Conservation (phyloP, 2,797 vertebrate species). For the Semaprochilodus insignis region DNA sequence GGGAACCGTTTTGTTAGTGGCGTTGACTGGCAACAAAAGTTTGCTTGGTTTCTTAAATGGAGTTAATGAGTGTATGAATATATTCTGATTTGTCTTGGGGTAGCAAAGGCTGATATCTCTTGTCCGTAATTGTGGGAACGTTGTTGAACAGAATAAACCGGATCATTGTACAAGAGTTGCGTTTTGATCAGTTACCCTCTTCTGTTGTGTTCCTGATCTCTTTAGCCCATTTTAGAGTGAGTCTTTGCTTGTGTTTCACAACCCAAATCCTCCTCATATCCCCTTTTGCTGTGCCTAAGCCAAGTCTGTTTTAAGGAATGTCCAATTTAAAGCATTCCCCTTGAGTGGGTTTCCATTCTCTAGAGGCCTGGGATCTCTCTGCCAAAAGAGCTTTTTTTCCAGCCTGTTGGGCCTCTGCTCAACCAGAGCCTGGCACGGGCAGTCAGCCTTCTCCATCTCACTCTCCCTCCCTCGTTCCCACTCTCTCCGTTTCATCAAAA, state of each 20-base stretch:
- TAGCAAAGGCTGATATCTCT: background rate
- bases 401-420: constrained; percentile 64
- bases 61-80: constrained; percentile 15
- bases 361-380: constrained; percentile 56
- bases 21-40: constrained; percentile 53
- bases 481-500: constrained; percentile 27
- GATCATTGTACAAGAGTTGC: constrained; percentile 5
- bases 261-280: constrained; percentile 1
- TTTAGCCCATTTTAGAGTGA: constrained; percentile 10
- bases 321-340: constrained; percentile 75
- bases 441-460: constrained; percentile 18
- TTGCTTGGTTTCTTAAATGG: constrained; percentile 54
- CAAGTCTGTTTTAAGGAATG: constrained; percentile 61
- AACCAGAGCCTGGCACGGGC: constrained; percentile 59
- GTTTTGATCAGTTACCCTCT: constrained; percentile 3
- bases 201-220: background rate
- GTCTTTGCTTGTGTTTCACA: background rate
- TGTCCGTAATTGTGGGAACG: constrained; percentile 12
- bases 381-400: constrained; percentile 65
- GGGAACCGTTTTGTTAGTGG: constrained; percentile 48
- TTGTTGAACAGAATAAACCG: constrained; percentile 26
- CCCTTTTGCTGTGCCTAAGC: constrained; percentile 33
- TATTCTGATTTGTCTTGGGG: background rate
- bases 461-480: background rate
- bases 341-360: constrained; percentile 70